Evolutionary conservation across 2,888 invertebrate genomes (phyloP).

Genomic region (Drosophila infuscata): DNA sequence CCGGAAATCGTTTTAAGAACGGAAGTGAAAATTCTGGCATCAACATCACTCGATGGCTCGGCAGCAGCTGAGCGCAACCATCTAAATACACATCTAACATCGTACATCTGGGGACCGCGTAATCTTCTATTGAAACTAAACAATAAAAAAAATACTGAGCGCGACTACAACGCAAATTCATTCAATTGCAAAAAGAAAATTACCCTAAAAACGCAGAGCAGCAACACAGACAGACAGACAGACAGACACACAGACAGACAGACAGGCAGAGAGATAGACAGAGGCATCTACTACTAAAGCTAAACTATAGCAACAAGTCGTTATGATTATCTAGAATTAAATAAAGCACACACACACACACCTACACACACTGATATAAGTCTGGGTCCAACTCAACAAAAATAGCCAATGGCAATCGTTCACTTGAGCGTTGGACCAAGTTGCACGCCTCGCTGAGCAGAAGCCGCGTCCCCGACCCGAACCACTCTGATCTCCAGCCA

Average conservation of each 20-base stretch:
- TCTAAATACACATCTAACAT: slow-evolving; percentile 73
- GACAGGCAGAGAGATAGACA: slow-evolving; percentile 37
- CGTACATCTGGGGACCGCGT: slow-evolving; percentile 56
- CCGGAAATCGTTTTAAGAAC: slow-evolving; percentile 79
- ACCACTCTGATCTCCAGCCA: slow-evolving; percentile 23
- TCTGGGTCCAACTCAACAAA: slow-evolving; percentile 37
- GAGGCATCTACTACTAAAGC: slow-evolving; percentile 45
- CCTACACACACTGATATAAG: slow-evolving; percentile 20
- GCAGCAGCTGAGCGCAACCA: slow-evolving; percentile 72
- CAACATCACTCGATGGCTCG: slow-evolving; percentile 25
- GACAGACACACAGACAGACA: slow-evolving; percentile 11
- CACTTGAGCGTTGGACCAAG: slow-evolving; percentile 75
- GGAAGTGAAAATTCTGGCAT: slow-evolving; percentile 75
- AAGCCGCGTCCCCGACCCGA: slow-evolving; percentile 45
- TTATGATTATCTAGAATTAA: slow-evolving; percentile 80
- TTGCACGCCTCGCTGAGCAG: slow-evolving; percentile 82
- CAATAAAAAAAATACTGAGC: slow-evolving; percentile 49
- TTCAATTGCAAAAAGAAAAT: slow-evolving; percentile 82
- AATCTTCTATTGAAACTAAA: slow-evolving; percentile 75
- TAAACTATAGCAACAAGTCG: slow-evolving; percentile 67
- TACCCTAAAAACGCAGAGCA: slow-evolving; percentile 63
- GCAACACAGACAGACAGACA: slow-evolving; percentile 19
- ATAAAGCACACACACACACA: slow-evolving; percentile 58
- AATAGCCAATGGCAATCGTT: slow-evolving; percentile 63
- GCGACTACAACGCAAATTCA: slow-evolving; percentile 81